Conservation (phyloP, 2,888 invertebrate species). For the Sphaerophoria rueppellii region DNA sequence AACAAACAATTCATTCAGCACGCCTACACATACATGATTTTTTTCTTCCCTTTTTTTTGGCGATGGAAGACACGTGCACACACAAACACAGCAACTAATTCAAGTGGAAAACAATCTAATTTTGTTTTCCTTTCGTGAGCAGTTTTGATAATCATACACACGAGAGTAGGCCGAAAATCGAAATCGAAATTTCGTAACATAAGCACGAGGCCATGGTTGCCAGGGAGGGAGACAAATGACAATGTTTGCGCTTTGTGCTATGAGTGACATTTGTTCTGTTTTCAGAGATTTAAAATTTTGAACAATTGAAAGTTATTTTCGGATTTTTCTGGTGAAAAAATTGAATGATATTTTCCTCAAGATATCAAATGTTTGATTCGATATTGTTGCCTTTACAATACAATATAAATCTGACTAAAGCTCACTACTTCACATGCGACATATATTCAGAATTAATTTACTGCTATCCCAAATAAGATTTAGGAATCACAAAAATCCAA, state of each 20-base stretch:
- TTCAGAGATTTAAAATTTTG: too few species aligned
- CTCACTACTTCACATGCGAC: too few species aligned
- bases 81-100: constrained; percentile 77
- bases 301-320: too few species aligned
- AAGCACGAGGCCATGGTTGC: constrained; percentile 16
- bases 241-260: background rate
- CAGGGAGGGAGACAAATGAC: background rate
- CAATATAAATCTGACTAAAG: too few species aligned
- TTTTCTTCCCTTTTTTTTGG: background rate
- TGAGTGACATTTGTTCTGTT: background rate
- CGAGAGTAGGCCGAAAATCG: constrained; percentile 13
- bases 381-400: too few species aligned
- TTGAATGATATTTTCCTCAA: too few species aligned
- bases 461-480: too few species aligned
- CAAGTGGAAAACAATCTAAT: constrained; percentile 82
- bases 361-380: too few species aligned
- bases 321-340: too few species aligned
- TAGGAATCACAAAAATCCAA: too few species aligned
- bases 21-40: constrained; percentile 8
- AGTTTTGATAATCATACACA: constrained; percentile 66
- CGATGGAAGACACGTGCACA: constrained; percentile 24
- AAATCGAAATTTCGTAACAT: background rate
- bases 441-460: too few species aligned
- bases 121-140: constrained; percentile 75
- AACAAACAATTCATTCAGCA: constrained; percentile 55